These are phyloP conservation scores for Cheumatopsyche charites DNA, from an alignment of 1,140 invertebrate genomes.

Conservation along the genomic window DNA sequence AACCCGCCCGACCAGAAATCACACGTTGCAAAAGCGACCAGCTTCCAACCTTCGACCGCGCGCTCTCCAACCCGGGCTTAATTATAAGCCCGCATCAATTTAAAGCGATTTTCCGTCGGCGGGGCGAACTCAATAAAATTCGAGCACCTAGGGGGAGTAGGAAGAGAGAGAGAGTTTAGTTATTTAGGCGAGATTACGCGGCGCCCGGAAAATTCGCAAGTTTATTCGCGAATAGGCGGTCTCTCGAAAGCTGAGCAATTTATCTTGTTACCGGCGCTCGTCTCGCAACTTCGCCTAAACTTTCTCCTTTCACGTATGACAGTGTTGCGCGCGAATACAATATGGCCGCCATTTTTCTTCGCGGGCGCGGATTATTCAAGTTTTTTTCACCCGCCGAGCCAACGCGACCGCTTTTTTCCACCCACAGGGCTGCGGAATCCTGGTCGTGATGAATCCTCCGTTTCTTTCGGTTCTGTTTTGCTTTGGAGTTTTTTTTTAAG, in stretches of 20 bases:
- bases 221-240: slow-evolving; percentile 33
- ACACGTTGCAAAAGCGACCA: no score
- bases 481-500: no score
- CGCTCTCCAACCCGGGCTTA: slow-evolving; percentile 12
- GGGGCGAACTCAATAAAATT: slow-evolving; percentile 27
- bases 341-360: slow-evolving; percentile 13
- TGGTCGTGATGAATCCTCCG: no score
- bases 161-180: slow-evolving; percentile 31
- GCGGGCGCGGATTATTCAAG: slow-evolving; percentile 10
- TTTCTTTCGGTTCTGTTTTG: no score
- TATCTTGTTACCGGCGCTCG: slow-evolving; percentile 33
- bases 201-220: slow-evolving; percentile 36
- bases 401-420: no score
- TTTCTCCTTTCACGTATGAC: slow-evolving; percentile 28
- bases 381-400: no score
- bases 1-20: no score
- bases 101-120: slow-evolving; percentile 14
- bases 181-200: slow-evolving; percentile 25
- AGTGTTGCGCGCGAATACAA: slow-evolving; percentile 28
- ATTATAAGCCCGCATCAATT: slow-evolving; percentile 31
- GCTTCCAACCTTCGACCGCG: background rate
- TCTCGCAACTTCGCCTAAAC: slow-evolving; percentile 20
- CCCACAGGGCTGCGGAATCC: no score
- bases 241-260: slow-evolving; percentile 41
- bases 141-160: background rate